Conservation (phyloP, 2,888 invertebrate species). For the Polydrusus pterygomalis region DNA sequence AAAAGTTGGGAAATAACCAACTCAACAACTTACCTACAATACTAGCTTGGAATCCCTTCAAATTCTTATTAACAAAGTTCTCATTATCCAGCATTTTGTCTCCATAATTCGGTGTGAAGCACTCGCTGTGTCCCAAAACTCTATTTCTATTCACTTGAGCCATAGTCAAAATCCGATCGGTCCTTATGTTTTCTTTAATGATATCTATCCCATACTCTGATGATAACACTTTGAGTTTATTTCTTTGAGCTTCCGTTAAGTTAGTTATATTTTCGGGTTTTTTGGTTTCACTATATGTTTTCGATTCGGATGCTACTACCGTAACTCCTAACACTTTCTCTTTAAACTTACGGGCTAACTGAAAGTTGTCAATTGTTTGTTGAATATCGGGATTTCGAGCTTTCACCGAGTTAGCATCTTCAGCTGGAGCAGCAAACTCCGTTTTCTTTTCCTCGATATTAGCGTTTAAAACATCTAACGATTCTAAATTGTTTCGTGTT, state of each 20-base stretch:
- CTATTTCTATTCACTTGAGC: constrained; percentile 64
- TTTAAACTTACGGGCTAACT: constrained; percentile 72
- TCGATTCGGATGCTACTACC: constrained; percentile 64
- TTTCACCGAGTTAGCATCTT: constrained; percentile 59
- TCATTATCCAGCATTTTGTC: constrained; percentile 62
- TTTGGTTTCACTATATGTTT: constrained; percentile 52
- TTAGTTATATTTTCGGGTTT: constrained; percentile 68
- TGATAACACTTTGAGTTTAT: constrained; percentile 77
- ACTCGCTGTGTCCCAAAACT: constrained; percentile 65
- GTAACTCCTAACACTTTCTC: constrained; percentile 72
- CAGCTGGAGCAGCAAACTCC: constrained; percentile 67
- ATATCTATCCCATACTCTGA: constrained; percentile 76
- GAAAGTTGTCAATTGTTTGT: constrained; percentile 69
- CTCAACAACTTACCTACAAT: constrained; percentile 21
- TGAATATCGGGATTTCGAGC: constrained; percentile 67
- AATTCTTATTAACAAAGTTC: constrained; percentile 63
- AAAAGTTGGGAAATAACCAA: not conserved
- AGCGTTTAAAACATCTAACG: constrained; percentile 75
- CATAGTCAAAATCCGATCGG: constrained; percentile 55
- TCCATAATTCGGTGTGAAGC: constrained; percentile 56
- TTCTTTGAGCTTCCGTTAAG: constrained; percentile 77
- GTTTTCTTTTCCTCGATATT: constrained; percentile 69
- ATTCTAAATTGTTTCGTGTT: constrained; percentile 73
- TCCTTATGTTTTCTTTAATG: constrained; percentile 43
- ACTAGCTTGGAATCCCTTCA: constrained; percentile 7